These are phyloP conservation scores for Myopa tessellatipennis DNA, from an alignment of 2,888 invertebrate genomes.

Conservation along the genomic window DNA sequence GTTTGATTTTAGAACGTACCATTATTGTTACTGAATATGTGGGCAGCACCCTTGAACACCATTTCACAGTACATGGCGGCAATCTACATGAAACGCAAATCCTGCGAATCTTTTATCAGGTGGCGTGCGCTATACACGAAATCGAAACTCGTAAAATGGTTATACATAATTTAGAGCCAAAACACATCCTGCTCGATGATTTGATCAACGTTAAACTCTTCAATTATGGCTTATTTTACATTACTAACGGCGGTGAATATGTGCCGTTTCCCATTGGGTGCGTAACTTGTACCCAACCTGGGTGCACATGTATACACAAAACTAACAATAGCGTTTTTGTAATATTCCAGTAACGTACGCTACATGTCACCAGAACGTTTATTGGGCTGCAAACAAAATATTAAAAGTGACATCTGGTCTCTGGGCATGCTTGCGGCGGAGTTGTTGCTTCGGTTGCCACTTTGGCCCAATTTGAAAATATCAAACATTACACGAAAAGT, in stretches of 20 bases:
- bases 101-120: constrained; percentile 77
- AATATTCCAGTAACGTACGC: constrained; percentile 74
- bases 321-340: constrained; percentile 23
- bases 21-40: constrained; percentile 85
- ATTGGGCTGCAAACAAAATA: constrained; percentile 74
- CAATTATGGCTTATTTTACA: constrained; percentile 92
- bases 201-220: constrained; percentile 84
- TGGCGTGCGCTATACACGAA: constrained; percentile 78
- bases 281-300: constrained; percentile 51
- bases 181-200: constrained; percentile 83
- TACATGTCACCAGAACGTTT: constrained; percentile 88
- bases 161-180: constrained; percentile 83
- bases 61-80: constrained; percentile 67
- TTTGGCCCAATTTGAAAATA: constrained; percentile 82
- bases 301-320: neutral
- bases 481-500: constrained; percentile 79
- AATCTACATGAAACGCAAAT: constrained; percentile 68
- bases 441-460: constrained; percentile 75
- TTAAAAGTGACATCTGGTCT: constrained; percentile 93
- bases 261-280: constrained; percentile 91
- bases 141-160: constrained; percentile 80
- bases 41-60: constrained; percentile 75
- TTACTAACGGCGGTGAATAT: constrained; percentile 87
- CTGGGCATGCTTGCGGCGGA: constrained; percentile 91
- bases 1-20: constrained; percentile 74